Base-by-base conservation (phyloP, 2,888 invertebrate genomes). In the Cantharis rustica region DNA sequence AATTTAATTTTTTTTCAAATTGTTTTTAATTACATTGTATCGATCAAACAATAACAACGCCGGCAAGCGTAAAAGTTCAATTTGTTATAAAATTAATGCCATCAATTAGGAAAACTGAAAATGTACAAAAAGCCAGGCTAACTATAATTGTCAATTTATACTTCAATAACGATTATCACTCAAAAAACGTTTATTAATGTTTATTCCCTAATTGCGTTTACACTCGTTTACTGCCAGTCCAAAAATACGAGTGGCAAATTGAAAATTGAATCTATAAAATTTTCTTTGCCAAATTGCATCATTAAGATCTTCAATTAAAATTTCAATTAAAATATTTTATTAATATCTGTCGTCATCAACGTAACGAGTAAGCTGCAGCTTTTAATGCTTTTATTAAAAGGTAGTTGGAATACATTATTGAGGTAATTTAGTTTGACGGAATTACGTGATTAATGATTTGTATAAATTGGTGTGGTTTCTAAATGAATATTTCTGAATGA, bases 251-350 rank as follows among this genome's bases (percentile, higher is more conserved):
- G 47, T 47, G 63, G 63, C 20, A 64, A 64, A 47, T 47, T 47
- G n/a, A 47, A 47, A 64, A 64, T 64, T 64, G 13, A 64, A 64
- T 64, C 20, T 64, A 20, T 64, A 20, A 64, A 47, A 47, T 47
- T 47, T 47, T 47, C 47, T 47, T 47, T 17, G 64, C 72, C 61
- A 79, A 80, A 80, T 79, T 77, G 79, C 79, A 75, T 76, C 82
- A 81, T 82, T 82, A 82, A 81, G 81, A 81, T 80, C 76, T 81
- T 81, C 83, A 83, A 83, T 83, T 83, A 83, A 83, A 83, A 83
- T 82, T 82, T 83, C 82, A 83, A 83, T 83, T 83, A 82, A 81
- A 80, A 78, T 78, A 79, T 74, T 80, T 83, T 81, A 82, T 81
- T 81, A 82, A 82, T 82, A 79, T 76, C 82, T 80, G 81, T 80